Percentiles rank a stretch among this genome's conserved stretches.
These are phyloP conservation scores for Neopipo cinnamomea DNA, from an alignment of 2,113 vertebrate species.

Conservation along the genomic window DNA sequence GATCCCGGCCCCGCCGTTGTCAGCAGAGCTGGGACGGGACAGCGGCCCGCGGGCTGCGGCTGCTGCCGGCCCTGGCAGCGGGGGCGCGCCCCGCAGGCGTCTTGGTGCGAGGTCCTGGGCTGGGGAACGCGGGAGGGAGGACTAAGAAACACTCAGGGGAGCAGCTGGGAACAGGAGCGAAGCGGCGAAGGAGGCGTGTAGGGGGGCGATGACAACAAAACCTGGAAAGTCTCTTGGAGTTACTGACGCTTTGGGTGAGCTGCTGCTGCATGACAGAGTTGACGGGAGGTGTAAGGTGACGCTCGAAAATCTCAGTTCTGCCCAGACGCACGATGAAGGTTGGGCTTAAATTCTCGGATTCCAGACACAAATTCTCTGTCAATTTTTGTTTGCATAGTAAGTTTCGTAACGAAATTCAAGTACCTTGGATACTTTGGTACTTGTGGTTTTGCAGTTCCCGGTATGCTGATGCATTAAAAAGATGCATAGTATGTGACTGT, in stretches of 20 bases:
- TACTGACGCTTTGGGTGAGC: background rate
- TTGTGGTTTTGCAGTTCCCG: background rate
- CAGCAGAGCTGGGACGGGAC: background rate
- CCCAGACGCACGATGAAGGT: background rate
- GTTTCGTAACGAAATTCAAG: background rate
- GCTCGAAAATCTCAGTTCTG: background rate
- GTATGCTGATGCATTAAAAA: background rate
- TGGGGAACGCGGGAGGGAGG: background rate
- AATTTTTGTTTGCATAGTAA: background rate
- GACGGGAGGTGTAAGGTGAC: background rate
- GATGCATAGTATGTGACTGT: background rate
- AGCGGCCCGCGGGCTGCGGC: background rate
- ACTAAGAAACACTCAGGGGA: background rate
- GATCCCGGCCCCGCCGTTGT: background rate
- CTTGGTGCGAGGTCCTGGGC: background rate
- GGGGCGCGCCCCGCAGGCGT: background rate
- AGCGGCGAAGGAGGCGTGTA: background rate
- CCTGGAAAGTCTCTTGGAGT: background rate
- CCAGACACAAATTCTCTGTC: background rate
- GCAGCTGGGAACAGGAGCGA: background rate
- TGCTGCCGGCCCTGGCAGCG: background rate
- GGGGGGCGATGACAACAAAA: background rate
- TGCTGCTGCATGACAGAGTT: background rate
- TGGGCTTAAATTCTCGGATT: background rate
- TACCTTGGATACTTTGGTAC: constrained; percentile 4